Evolutionary conservation across 2,888 invertebrate species (phyloP), one percentile per base, ranked within the genome.

Genomic region (Odontothrips loti): DNA sequence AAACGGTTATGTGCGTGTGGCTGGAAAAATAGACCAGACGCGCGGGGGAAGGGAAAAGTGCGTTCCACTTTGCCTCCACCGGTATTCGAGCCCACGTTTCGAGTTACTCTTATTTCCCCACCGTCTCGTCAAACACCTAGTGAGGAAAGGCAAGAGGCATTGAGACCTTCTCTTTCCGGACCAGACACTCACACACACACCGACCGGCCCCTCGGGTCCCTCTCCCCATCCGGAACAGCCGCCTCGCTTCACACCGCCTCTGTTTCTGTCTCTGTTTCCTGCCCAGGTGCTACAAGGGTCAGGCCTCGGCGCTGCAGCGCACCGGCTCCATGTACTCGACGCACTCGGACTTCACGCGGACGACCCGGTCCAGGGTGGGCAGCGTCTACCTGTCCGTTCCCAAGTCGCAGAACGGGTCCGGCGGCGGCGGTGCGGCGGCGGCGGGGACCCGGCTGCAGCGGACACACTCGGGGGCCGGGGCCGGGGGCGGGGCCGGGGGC

Each of bases 241-340:
- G 68, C 23, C 68, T n/a, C 68, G 23, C 68, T n/a, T 75, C 9
- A 23, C 68, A 6, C 23, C 23, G 63, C 23, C 68, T 10, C 12
- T 75, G 27, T 75, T 27, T 27, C 68, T 27, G 68, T 75, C 58
- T 43, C 15, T 58, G 68, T 75, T 15, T 43, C 15, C 15, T 6
- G 34, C 27, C 12, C 68, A 75, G 68, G 68, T 75, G 68, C 68
- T 75, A 75, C 68, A 75, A 75, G 68, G 68, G 23, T 23, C 68
- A 75, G 68, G 23, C 68, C 27, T 27, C 68, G 68, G 68, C 12
- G 23, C 68, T 75, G 12, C 68, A 75, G 68, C 68, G 68, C 23
- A 23, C 68, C 23, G 68, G 68, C 27, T 75, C 68, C 68, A 75
- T 75, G 68, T 75, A 75, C 68, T 75, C 68, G 27, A 75, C 68